Conservation (phyloP, 1,140 invertebrate genomes). For the Pogonomyrmex barbatus region DNA sequence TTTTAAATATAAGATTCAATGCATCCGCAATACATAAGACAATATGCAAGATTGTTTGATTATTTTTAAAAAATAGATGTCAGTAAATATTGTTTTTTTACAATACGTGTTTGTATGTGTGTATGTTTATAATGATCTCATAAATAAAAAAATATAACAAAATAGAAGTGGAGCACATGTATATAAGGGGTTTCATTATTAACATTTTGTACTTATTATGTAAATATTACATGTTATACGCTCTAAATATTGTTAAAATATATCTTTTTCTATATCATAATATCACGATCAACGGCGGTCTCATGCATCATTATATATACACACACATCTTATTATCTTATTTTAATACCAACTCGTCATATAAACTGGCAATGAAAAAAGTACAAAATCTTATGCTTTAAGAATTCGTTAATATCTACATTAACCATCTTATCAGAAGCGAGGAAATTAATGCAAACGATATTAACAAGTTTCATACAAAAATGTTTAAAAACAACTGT, state of each 20-base stretch:
- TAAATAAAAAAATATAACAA: conserved; percentile 50
- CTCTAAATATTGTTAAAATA: conserved; percentile 59
- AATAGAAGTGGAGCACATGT: conserved; percentile 35
- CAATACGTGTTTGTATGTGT: background rate
- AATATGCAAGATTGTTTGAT: background rate
- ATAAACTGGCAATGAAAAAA: conserved; percentile 50
- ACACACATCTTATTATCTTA: conserved; percentile 20
- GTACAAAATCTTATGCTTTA: conserved; percentile 55
- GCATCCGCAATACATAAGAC: background rate
- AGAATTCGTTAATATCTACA: conserved; percentile 35
- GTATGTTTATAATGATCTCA: background rate
- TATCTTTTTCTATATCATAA: conserved; percentile 54
- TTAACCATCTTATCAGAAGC: conserved; percentile 29
- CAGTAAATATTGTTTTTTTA: conserved; percentile 14
- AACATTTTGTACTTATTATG: conserved; percentile 50
- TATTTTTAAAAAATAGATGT: conserved; percentile 13
- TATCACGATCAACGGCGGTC: conserved; percentile 52
- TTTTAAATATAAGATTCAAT: conserved; percentile 10
- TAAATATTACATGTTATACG: conserved; percentile 41
- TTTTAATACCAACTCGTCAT: conserved; percentile 25
- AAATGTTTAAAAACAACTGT: background rate
- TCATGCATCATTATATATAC: conserved; percentile 47
- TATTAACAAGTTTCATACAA: background rate
- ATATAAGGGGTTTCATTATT: conserved; percentile 41
- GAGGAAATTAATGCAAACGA: background rate